A percentile compares a stretch with the other conserved stretches of the same genome.
phyloP scores from a whole-genome alignment of 2,888 invertebrate species.

The Mythimna loreyi region DNA sequence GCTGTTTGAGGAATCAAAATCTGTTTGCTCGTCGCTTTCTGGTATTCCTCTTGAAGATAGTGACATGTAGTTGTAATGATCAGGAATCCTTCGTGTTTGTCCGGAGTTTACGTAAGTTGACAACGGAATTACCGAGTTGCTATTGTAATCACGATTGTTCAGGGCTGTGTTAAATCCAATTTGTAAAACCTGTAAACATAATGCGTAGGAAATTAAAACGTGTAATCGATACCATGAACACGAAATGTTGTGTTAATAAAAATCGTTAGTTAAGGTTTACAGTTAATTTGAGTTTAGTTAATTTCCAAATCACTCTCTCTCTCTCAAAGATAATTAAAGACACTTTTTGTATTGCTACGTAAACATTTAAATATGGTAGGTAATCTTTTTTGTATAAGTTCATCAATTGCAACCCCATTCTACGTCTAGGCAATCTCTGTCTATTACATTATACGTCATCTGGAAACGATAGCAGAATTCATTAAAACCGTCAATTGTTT shows the following conservation, averaged over 20 bases:
- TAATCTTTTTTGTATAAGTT: too few relatives aligned
- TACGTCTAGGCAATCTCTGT: too few relatives aligned
- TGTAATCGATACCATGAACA: slow-evolving; percentile 14
- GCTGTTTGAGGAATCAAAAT: slow-evolving; percentile 37
- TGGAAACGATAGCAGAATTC: too few relatives aligned
- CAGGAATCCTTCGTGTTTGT: slow-evolving; percentile 17
- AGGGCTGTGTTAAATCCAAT: slow-evolving; percentile 48
- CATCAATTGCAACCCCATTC: too few relatives aligned
- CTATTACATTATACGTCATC: too few relatives aligned
- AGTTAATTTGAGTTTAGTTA: not conserved
- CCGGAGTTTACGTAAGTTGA: not conserved
- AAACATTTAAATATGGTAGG: not conserved
- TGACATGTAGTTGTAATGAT: not conserved
- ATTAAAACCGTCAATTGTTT: too few relatives aligned
- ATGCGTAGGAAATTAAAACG: slow-evolving; percentile 41
- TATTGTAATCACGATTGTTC: slow-evolving; percentile 12
- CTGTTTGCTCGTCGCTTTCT: slow-evolving; percentile 23
- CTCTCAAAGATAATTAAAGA: too few relatives aligned
- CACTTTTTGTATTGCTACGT: not conserved
- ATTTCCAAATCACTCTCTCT: not conserved
- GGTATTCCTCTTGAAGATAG: not conserved
- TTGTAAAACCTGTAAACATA: slow-evolving; percentile 54
- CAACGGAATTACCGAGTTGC: slow-evolving; percentile 11
- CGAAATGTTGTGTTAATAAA: slow-evolving; percentile 8
- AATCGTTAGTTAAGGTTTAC: slow-evolving; percentile 6